Conservation (phyloP, 2,888 invertebrate species). For the Pegoplata infirma region DNA sequence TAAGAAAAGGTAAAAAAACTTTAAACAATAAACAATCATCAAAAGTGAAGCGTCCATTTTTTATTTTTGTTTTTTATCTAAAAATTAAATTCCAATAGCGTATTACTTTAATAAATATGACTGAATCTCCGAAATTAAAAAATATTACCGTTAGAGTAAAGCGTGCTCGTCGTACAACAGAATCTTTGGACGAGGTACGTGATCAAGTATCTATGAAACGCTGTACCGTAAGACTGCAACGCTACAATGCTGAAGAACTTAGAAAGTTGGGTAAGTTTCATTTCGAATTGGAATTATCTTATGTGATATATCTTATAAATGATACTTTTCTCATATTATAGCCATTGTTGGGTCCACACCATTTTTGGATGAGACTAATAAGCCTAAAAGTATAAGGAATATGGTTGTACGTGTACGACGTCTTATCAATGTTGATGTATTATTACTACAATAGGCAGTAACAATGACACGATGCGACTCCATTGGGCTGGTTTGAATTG, state of each 20-base stretch:
- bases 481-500: too few relatives aligned
- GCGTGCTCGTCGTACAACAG: constrained; percentile 42
- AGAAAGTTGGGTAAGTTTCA: constrained; percentile 37
- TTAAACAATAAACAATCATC: constrained; percentile 37
- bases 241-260: constrained; percentile 54
- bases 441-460: constrained; percentile 46
- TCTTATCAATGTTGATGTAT: constrained; percentile 43
- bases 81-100: not conserved
- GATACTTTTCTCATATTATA: not conserved
- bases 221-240: constrained; percentile 55
- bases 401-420: constrained; percentile 58
- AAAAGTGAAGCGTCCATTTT: constrained; percentile 22
- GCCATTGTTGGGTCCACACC: constrained; percentile 38
- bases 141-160: constrained; percentile 53
- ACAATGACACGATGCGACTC: too few relatives aligned
- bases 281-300: too few relatives aligned
- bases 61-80: constrained; percentile 3
- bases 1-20: constrained; percentile 36
- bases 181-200: constrained; percentile 49
- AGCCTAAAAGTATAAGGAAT: constrained; percentile 50
- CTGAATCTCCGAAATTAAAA: constrained; percentile 52
- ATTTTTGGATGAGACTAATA: constrained; percentile 42
- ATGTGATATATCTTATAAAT: too few relatives aligned
- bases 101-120: constrained; percentile 28
- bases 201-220: constrained; percentile 58